These are phyloP conservation scores for Drosophila pegasa DNA, from an alignment of 2,888 invertebrate species.

Conservation along the genomic window DNA sequence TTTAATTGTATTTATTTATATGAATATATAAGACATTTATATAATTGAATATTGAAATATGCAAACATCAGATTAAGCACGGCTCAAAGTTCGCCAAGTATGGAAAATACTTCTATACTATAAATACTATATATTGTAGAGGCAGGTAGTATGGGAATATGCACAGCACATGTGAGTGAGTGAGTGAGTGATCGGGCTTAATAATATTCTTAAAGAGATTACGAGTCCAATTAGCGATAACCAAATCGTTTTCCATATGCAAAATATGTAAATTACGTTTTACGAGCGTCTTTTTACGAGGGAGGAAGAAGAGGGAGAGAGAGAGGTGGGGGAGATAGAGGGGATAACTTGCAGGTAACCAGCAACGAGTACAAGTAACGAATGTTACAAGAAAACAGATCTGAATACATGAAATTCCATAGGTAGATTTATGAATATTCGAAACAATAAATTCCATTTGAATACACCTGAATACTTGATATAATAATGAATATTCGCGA, in stretches of 20 bases:
- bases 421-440: background rate
- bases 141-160: background rate
- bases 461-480: too few relatives aligned
- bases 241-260: slow-evolving; percentile 1
- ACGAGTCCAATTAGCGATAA: slow-evolving; percentile 8
- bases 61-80: background rate
- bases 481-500: too few relatives aligned
- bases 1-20: too few relatives aligned
- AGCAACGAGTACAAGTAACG: background rate
- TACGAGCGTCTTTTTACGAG: background rate
- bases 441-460: background rate
- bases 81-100: background rate
- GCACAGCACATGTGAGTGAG: slow-evolving; percentile 3
- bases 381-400: too few relatives aligned
- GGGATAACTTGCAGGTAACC: background rate
- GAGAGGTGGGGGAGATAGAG: background rate
- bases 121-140: background rate
- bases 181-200: background rate
- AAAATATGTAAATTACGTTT: background rate
- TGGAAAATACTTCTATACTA: background rate
- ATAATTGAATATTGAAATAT: background rate
- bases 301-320: background rate
- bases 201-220: slow-evolving; percentile 1
- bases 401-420: too few relatives aligned
- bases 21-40: too few relatives aligned